Conservation (phyloP, 2,888 invertebrate species). For the Diaprepes abbreviatus region DNA sequence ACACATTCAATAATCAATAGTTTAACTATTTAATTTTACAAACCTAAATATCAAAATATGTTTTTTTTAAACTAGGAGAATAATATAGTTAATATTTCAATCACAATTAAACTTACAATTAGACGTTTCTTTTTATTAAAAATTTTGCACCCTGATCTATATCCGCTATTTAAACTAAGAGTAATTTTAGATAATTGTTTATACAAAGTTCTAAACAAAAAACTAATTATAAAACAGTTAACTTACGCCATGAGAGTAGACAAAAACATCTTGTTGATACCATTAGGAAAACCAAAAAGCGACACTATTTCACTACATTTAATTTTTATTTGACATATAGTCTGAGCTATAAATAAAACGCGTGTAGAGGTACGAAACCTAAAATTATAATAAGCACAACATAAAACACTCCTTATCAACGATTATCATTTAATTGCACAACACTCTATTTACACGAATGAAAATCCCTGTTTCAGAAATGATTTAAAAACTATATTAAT, state of each 20-base stretch:
- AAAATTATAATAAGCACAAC: constrained; percentile 31
- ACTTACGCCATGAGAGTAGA: constrained; percentile 38
- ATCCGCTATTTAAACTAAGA: too few relatives aligned
- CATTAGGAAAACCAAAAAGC: constrained; percentile 39
- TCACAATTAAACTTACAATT: too few relatives aligned
- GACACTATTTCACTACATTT: constrained; percentile 37
- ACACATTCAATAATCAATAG: too few relatives aligned
- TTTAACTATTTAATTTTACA: too few relatives aligned
- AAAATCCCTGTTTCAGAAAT: not conserved
- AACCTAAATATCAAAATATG: too few relatives aligned
- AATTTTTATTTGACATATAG: constrained; percentile 25
- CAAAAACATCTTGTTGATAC: constrained; percentile 36
- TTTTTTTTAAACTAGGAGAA: too few relatives aligned
- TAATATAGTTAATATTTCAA: too few relatives aligned
- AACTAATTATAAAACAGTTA: not conserved
- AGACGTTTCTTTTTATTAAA: too few relatives aligned
- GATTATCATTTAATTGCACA: constrained; percentile 6
- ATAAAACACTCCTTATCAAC: constrained; percentile 8
- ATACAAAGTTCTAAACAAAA: not conserved
- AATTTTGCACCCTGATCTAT: too few relatives aligned
- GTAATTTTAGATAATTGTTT: too few relatives aligned
- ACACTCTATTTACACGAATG: not conserved
- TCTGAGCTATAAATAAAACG: constrained; percentile 28
- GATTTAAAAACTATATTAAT: not conserved
- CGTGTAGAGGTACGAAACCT: constrained; percentile 20